Evolutionary conservation across 1,140 invertebrate species (phyloP), one percentile per base, ranked within the genome.

Genomic region (Bombyx mandarina): DNA sequence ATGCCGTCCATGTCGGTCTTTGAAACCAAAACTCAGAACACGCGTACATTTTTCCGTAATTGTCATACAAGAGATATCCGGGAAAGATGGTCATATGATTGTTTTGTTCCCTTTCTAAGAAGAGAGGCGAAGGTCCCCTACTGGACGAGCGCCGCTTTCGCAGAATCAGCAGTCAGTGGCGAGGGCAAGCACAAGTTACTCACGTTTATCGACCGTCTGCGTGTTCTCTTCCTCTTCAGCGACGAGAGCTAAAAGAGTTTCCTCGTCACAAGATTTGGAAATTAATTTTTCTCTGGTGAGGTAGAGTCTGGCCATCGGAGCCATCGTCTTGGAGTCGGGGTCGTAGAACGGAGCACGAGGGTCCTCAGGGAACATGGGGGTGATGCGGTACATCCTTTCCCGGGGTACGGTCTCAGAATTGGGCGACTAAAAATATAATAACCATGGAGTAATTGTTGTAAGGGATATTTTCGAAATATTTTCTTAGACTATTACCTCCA

Each of bases 301-400:
- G 66, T 93, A 93, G 1, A 89, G 43, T 93, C 91, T 90, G 3
- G 96, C 98, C 67, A 99, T 84, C 0, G 97, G 96, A 47, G 91
- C 90, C 89, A 98, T 95, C 46, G 92, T 90, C 22, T 89, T 86
- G 1, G 92, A 93, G 0, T 84, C 86, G 0, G 93, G 90, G 69
- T 97, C 93, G 82, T 96, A 99, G 85, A 99, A 99, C 0, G 98
- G 98, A 0, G 96, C 94, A 59, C 94, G 90, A 0, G 93, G 93
- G 85, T 98, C 93, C 76, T 95, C 95, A 0, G 96, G 96, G 79
- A 94, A 95, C 66, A 91, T 93, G 2, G 93, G 94, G 0, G 95
- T 98, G 57, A 99, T 98, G 35, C 92, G 91, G 63, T 93, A 93
- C 89, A 99, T 98, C 64, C 93, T 92, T 82, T 98, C 96, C 43